Conservation (phyloP, 30 jellyfish, hydroid and myxozoan genomes). For the Catostylus mosaicus region DNA sequence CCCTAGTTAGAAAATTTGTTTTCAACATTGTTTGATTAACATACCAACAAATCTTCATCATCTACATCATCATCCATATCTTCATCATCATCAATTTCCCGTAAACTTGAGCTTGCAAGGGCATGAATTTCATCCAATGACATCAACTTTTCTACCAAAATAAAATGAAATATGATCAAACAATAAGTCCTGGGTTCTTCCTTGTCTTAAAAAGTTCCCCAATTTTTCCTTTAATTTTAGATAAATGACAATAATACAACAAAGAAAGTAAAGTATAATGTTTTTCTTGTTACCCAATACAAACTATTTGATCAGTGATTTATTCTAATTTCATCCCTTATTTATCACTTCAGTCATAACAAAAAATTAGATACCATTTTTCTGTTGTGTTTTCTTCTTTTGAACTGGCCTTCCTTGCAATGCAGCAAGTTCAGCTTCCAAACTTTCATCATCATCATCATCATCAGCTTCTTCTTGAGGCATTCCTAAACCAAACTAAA, state of each 20-base stretch:
- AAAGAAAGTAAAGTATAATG: no score
- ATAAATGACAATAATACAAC: no score
- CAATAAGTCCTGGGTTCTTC: no score
- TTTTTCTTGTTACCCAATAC: no score
- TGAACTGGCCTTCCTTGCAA: slow-evolving; percentile 91
- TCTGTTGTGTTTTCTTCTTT: slow-evolving; percentile 62
- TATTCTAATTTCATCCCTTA: no score
- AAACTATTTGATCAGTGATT: no score
- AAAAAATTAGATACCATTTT: slow-evolving; percentile 41
- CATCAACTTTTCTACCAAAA: slow-evolving; percentile 54
- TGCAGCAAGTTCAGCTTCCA: slow-evolving; percentile 96
- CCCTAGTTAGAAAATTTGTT: no score
- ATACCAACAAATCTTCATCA: slow-evolving; percentile 84
- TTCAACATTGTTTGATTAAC: background rate
- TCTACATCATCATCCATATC: slow-evolving; percentile 76
- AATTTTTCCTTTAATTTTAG: no score
- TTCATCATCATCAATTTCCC: slow-evolving; percentile 79
- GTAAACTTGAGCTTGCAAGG: slow-evolving; percentile 76
- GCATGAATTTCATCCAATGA: slow-evolving; percentile 84
- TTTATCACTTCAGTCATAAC: no score
- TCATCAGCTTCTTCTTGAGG: slow-evolving; percentile 79
- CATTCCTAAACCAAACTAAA: slow-evolving; percentile 67
- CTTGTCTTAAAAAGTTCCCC: no score
- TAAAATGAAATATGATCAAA: no score
- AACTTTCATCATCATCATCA: slow-evolving; percentile 85